These are phyloP conservation scores for Anas platyrhynchos DNA, from an alignment of 2,113 vertebrate genomes.

Conservation along the genomic window DNA sequence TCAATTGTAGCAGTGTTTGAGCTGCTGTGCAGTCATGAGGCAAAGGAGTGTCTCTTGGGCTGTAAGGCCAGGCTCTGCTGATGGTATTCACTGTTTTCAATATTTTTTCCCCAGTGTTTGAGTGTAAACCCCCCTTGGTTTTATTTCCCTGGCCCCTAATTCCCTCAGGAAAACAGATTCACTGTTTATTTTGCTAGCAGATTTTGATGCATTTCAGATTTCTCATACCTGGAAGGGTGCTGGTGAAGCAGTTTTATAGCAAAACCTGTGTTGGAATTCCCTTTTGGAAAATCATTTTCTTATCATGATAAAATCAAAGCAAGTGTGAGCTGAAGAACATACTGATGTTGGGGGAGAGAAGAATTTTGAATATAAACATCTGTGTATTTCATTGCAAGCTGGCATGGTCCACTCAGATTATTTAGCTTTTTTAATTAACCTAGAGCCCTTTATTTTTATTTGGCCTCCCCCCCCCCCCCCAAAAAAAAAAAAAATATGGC, in stretches of 20 bases:
- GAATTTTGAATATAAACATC: neutral
- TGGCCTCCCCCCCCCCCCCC: too few species aligned
- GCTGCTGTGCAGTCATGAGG: conserved; percentile 42
- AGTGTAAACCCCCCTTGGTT: neutral
- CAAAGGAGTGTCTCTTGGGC: neutral
- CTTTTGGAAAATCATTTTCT: neutral
- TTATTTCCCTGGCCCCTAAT: neutral
- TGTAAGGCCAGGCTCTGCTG: neutral
- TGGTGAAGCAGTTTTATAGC: neutral
- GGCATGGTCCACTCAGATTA: neutral
- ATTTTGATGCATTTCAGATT: neutral
- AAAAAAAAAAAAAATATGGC: too few species aligned
- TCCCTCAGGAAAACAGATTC: conserved; percentile 1
- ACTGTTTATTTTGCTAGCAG: neutral
- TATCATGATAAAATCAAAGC: neutral
- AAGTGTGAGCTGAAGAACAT: neutral
- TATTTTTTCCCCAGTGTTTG: neutral
- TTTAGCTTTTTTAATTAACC: neutral
- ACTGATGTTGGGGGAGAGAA: neutral
- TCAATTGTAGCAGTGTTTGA: conserved; percentile 4
- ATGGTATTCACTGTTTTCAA: neutral
- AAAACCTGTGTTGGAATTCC: neutral
- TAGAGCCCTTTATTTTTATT: neutral
- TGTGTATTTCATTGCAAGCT: neutral
- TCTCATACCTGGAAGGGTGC: neutral